Conservation (phyloP, 2,888 invertebrate species). For the Meliscaeva auricollis region DNA sequence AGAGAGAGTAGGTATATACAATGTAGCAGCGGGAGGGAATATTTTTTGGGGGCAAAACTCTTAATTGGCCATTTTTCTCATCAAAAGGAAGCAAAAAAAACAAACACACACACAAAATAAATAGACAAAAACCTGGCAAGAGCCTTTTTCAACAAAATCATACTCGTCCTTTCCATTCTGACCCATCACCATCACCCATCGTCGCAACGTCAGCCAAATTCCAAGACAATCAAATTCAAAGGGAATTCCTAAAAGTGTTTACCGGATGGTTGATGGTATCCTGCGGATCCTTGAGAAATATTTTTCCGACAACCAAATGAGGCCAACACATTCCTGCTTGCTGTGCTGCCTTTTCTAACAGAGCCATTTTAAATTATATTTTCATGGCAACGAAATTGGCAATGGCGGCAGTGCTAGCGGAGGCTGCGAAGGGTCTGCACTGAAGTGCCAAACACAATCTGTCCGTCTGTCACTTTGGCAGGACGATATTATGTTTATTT, state of each 20-base stretch:
- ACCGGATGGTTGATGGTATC: conserved; percentile 15
- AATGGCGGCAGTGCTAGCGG: not conserved
- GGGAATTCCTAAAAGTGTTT: conserved; percentile 34
- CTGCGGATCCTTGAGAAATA: conserved; percentile 51
- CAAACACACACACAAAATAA: not conserved
- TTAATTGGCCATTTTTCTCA: conserved; percentile 32
- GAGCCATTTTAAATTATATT: conserved; percentile 11
- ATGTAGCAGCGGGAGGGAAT: too few relatives aligned
- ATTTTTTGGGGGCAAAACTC: conserved; percentile 13
- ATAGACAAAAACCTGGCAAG: not conserved
- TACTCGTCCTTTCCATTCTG: not conserved
- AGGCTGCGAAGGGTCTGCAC: too few relatives aligned
- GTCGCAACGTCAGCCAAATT: conserved; percentile 1
- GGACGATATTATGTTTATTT: conserved; percentile 34
- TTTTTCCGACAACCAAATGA: conserved; percentile 35
- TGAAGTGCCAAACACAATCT: conserved; percentile 18
- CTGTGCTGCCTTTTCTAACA: conserved; percentile 3
- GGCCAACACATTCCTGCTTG: conserved; percentile 25
- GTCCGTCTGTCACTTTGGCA: conserved; percentile 6
- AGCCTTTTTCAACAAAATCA: conserved; percentile 14
- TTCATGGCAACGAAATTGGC: conserved; percentile 13
- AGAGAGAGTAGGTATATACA: too few relatives aligned
- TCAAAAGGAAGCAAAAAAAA: not conserved
- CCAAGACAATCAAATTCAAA: conserved; percentile 57
- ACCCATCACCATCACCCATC: not conserved